phyloP scores from a whole-genome alignment of 2,888 invertebrate species.

The Augiades crinisus region DNA sequence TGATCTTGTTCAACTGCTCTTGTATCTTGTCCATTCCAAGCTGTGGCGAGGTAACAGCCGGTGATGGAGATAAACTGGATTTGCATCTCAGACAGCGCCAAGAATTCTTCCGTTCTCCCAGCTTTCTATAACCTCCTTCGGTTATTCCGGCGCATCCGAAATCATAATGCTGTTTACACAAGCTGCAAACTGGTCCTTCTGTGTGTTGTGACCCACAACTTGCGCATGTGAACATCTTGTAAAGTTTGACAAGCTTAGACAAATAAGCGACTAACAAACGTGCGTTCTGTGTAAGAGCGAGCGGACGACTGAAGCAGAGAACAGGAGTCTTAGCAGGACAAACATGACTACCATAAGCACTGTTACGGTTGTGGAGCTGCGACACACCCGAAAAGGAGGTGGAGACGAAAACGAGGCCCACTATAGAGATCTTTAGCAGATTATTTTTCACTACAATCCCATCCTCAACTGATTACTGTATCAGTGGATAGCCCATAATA shows the following conservation, averaged over 20 bases:
- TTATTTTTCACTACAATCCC: no score
- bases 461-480: no score
- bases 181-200: slow-evolving; percentile 22
- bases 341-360: no score
- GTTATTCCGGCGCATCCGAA: slow-evolving; percentile 9
- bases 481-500: no score
- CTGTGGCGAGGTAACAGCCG: not conserved
- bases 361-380: no score
- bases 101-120: slow-evolving; percentile 13
- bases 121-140: slow-evolving; percentile 13
- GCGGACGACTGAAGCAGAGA: no score
- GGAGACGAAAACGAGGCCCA: no score
- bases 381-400: no score
- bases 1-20: not conserved
- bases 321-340: no score
- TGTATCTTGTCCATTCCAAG: not conserved
- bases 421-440: no score
- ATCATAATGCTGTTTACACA: slow-evolving; percentile 2
- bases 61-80: not conserved
- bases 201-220: slow-evolving; percentile 26
- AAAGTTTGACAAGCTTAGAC: slow-evolving; percentile 7
- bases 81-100: not conserved
- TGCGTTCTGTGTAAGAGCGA: not conserved
- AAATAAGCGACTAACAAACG: slow-evolving; percentile 5
- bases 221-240: slow-evolving; percentile 28